These are phyloP conservation scores for Bimastos eiseni DNA, from an alignment of 2,888 invertebrate genomes.

Conservation along the genomic window DNA sequence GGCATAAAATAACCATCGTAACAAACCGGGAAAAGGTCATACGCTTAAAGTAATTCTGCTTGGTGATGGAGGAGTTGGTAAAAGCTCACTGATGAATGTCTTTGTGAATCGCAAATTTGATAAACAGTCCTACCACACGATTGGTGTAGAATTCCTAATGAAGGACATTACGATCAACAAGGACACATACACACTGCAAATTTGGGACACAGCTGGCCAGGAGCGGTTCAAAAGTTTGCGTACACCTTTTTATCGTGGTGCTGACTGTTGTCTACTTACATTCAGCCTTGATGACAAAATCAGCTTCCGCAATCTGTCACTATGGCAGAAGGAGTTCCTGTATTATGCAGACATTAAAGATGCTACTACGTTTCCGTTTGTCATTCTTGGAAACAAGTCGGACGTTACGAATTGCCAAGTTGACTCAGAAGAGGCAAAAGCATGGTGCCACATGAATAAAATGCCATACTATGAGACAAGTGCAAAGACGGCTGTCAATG, in stretches of 20 bases:
- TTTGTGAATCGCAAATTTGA: conserved; percentile 92
- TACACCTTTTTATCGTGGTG: conserved; percentile 90
- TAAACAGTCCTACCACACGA: conserved; percentile 90
- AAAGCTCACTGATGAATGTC: conserved; percentile 91
- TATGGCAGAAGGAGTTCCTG: conserved; percentile 88
- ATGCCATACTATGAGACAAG: conserved; percentile 86
- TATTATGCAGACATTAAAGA: conserved; percentile 87
- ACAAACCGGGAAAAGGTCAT: conserved; percentile 18
- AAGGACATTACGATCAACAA: conserved; percentile 78
- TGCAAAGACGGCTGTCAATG: conserved; percentile 86
- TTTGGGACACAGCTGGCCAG: conserved; percentile 95
- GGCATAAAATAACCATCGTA: neutral
- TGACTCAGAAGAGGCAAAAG: conserved; percentile 74
- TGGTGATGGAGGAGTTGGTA: conserved; percentile 92
- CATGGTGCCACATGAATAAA: conserved; percentile 82
- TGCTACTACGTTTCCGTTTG: conserved; percentile 80
- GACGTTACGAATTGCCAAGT: conserved; percentile 67
- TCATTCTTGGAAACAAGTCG: conserved; percentile 90
- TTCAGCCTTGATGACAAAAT: conserved; percentile 83
- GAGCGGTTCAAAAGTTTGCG: conserved; percentile 87
- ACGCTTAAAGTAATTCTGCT: conserved; percentile 78
- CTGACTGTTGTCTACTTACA: conserved; percentile 87
- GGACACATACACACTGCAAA: conserved; percentile 82
- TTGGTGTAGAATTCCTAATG: conserved; percentile 92
- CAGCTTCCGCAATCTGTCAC: conserved; percentile 80